Percentiles rank a stretch among this genome's conserved stretches.
These are phyloP conservation scores for Abrostola tripartita DNA, from an alignment of 2,888 invertebrate genomes.

Conservation along the genomic window DNA sequence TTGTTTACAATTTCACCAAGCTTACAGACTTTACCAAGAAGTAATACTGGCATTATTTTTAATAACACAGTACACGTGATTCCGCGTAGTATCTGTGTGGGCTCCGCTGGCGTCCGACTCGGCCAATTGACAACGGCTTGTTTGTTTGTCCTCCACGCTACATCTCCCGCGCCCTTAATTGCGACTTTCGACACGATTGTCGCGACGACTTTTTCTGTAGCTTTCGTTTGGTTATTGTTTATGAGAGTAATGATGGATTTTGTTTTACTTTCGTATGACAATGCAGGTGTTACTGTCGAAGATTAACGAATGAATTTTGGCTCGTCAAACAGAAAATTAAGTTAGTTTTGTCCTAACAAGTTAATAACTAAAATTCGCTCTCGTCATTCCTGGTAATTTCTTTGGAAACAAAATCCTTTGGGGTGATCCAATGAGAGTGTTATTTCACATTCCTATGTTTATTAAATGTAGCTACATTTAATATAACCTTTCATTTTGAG, in stretches of 20 bases:
- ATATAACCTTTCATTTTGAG: too few relatives aligned
- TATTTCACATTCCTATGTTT: too few relatives aligned
- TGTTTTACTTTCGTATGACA: background rate
- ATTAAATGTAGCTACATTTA: too few relatives aligned
- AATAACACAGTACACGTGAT: constrained; percentile 45
- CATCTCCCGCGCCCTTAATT: constrained; percentile 78
- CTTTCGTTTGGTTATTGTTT: constrained; percentile 24
- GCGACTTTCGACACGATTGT: constrained; percentile 69
- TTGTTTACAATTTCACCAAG: background rate
- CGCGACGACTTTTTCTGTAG: constrained; percentile 30
- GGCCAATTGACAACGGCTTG: constrained; percentile 74
- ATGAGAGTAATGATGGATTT: background rate
- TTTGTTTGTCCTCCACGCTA: constrained; percentile 65
- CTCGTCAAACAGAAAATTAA: too few relatives aligned
- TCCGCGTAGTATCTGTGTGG: constrained; percentile 77
- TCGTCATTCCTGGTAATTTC: too few relatives aligned
- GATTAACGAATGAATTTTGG: background rate
- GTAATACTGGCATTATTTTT: background rate
- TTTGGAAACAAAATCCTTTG: too few relatives aligned
- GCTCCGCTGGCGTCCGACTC: constrained; percentile 68
- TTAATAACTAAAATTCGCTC: too few relatives aligned
- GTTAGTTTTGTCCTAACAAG: too few relatives aligned
- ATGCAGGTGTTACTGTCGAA: constrained; percentile 25
- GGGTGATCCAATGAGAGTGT: too few relatives aligned
- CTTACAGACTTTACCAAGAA: background rate